These are phyloP conservation scores for Pagrus major DNA, from an alignment of 2,113 vertebrate species.

Conservation along the genomic window DNA sequence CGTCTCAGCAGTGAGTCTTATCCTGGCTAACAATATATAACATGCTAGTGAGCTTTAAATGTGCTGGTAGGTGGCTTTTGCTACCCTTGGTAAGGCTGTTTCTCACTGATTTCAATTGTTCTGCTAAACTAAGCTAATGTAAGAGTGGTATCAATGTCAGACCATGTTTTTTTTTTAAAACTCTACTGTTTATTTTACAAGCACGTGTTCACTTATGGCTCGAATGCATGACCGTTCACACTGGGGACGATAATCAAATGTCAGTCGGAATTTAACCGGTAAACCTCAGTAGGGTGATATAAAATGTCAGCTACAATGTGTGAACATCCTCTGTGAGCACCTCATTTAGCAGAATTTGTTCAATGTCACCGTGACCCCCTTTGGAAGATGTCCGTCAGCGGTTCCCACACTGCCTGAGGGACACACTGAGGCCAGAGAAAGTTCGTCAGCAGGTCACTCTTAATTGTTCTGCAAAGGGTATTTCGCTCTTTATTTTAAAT, in stretches of 20 bases:
- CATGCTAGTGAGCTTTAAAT: no score
- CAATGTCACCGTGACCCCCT: constrained; percentile 25
- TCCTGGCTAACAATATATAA: no score
- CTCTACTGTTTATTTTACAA: background rate
- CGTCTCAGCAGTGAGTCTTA: no score
- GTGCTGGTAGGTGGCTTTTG: no score
- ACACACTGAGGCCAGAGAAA: constrained; percentile 29
- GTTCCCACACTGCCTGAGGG: constrained; percentile 39
- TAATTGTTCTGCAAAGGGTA: constrained; percentile 51
- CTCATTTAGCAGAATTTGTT: constrained; percentile 7
- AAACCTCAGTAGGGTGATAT: background rate
- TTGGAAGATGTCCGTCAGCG: constrained; percentile 28
- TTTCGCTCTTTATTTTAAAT: constrained; percentile 42
- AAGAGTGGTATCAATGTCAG: no score
- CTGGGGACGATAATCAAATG: background rate
- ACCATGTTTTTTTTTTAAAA: no score
- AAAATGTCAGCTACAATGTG: constrained; percentile 18
- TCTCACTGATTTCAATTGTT: no score
- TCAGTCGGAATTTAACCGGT: no score
- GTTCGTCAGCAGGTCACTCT: constrained; percentile 52
- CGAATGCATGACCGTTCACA: background rate
- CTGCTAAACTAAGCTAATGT: no score
- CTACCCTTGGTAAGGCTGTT: no score
- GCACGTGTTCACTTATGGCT: background rate
- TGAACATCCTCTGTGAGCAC: background rate